Conservation (phyloP, 2,113 vertebrate genomes). For the Anser cygnoides region DNA sequence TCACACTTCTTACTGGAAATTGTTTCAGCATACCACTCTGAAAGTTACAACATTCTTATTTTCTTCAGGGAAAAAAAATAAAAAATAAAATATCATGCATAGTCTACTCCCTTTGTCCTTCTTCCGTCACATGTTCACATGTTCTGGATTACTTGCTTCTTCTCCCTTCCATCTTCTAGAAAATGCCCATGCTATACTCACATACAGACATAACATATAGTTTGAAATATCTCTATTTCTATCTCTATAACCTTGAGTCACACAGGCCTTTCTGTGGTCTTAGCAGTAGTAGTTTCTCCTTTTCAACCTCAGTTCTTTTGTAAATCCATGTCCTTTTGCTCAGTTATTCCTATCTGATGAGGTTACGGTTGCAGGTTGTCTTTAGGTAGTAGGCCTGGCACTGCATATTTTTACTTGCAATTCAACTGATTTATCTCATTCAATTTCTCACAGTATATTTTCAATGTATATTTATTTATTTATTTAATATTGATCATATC, state of each 20-base stretch:
- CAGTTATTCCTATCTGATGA: neutral
- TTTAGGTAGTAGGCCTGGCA: neutral
- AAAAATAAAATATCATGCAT: neutral
- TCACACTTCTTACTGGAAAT: neutral
- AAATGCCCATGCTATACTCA: neutral
- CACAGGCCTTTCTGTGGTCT: neutral
- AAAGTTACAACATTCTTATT: neutral
- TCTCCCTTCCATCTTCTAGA: neutral
- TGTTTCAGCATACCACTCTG: neutral
- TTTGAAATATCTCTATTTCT: neutral
- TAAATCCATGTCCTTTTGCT: neutral
- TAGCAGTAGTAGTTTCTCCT: neutral
- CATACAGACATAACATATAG: neutral
- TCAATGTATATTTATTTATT: neutral
- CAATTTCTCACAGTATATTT: neutral
- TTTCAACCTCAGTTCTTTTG: neutral
- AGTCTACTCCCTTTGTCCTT: neutral
- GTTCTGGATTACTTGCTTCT: neutral
- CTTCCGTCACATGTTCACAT: neutral
- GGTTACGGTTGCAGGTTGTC: neutral
- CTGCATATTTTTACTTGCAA: neutral
- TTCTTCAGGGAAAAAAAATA: neutral
- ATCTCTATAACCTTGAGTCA: neutral
- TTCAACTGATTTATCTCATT: neutral
- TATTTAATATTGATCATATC: neutral